Evolutionary conservation across 1,140 invertebrate species (phyloP).

Genomic region (Pomacea maculata): DNA sequence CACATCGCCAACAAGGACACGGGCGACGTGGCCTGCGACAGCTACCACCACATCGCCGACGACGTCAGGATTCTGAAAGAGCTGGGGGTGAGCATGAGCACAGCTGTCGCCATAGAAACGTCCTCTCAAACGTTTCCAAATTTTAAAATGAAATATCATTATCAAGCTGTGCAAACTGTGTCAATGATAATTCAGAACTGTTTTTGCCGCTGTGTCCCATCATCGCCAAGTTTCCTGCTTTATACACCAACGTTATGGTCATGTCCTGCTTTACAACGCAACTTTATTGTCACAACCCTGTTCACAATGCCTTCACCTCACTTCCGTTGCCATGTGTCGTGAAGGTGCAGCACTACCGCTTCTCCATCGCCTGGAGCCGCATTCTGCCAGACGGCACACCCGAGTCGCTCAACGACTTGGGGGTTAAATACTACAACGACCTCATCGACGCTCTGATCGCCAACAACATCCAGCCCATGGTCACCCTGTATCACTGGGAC

Average conservation of each 20-base stretch:
- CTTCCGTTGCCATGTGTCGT: slow-evolving; percentile 11
- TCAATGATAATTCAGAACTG: too few relatives aligned
- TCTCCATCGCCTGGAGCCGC: slow-evolving; percentile 58
- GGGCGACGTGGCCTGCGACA: slow-evolving; percentile 74
- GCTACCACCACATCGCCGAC: slow-evolving; percentile 73
- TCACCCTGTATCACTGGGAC: slow-evolving; percentile 70
- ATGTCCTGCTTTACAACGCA: too few relatives aligned
- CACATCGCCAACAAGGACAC: slow-evolving; percentile 67
- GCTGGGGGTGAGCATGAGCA: slow-evolving; percentile 50
- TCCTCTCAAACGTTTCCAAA: too few relatives aligned
- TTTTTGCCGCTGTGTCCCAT: not conserved
- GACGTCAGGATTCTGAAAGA: slow-evolving; percentile 71
- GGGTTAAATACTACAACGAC: slow-evolving; percentile 49
- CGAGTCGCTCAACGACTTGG: slow-evolving; percentile 16
- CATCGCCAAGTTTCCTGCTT: too few relatives aligned
- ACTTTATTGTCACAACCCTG: not conserved
- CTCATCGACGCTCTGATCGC: slow-evolving; percentile 44
- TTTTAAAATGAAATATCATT: too few relatives aligned
- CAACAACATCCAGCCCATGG: slow-evolving; percentile 54
- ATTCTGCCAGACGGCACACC: slow-evolving; percentile 50
- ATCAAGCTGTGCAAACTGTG: too few relatives aligned
- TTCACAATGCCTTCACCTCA: not conserved
- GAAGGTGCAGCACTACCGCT: slow-evolving; percentile 55
- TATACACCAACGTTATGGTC: too few relatives aligned
- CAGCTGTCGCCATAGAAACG: too few relatives aligned